Base-by-base conservation (phyloP, 1,140 invertebrate species). In the Drosophila tani region DNA sequence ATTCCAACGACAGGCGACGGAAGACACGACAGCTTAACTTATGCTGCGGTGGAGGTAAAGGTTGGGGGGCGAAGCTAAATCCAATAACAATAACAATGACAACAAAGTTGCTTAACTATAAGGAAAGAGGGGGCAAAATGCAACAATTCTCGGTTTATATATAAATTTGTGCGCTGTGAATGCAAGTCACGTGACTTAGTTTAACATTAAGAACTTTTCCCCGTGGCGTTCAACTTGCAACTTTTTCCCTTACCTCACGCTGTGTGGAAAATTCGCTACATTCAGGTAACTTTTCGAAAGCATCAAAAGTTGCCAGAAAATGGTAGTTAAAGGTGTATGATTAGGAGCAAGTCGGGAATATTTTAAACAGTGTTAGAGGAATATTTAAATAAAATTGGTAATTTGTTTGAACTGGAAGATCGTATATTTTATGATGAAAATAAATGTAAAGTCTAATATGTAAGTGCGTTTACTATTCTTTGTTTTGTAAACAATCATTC, bases 181-280 rank as follows among this genome's bases (percentile, higher is more conserved):
- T 78, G 64, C 75, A 55, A 71, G 79, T 82, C 79, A 85, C 79
- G 79, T 82, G 75, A 70, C 75, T 75, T 43, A 47, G 53, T 70
- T 75, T 57, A 69, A 58, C 74, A 66, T 66, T 67, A 55, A 50
- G 62, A 81, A 67, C 38, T 64, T 81, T 66, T 43, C n/a, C 5
- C 19, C 14, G 66, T 35, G 41, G 45, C 35, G 29, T 49, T 63
- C 9, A 51, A 60, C 46, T 43, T 43, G 46, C 46, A 73, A 73
- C 53, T 59, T 50, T 35, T 47, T 46, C 17, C 32, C 32, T 32
- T n/a, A 29, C 3, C 24, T 49, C 24, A 40, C 5, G 59, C 14
- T 60, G 65, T 12, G 38, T 14, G 24, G 15, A 55, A 43, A 60
- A 51, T 41, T 62, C 49, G 9, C 35, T 38, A 9, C 38, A n/a